Evolutionary conservation across 2,888 invertebrate species (phyloP), one percentile per base, ranked within the genome.

Genomic region (Tuta absoluta): DNA sequence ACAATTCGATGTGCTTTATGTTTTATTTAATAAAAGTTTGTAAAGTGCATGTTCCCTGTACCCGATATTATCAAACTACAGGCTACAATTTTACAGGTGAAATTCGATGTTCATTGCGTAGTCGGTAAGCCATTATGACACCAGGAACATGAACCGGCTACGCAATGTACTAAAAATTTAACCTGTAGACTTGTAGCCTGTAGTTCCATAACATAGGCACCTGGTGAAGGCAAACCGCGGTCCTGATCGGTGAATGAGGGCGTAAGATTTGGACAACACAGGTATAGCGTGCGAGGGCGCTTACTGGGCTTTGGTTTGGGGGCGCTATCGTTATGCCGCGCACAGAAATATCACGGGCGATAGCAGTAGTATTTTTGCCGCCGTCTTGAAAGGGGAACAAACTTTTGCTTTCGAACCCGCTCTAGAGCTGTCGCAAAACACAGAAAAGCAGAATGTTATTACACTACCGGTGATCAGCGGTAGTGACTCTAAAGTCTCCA

Each of bases 311-410:
- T 19, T 10, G 51, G 51, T 21, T 17, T n/a, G 45, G 51, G 51
- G 51, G 51, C 51, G 49, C 56, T 56, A 28, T 72, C 75, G 79
- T 87, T 92, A 94, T 87, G 94, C 94, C 87, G 94, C 94, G 93
- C 93, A 95, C 91, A 95, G 93, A 94, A 95, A 95, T 93, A 94
- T 94, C 93, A 95, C 94, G 88, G 94, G 94, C 93, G 94, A 93
- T 92, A 95, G 92, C 91, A 95, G 93, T 89, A 95, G 93, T 90
- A 94, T 93, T 93, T 94, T 94, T 92, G 94, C 93, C 89, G 94
- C 94, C 92, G 94, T 94, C 94, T 94, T 95, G 93, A 94, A 94
- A 93, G 94, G 94, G 90, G 94, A 93, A 93, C 94, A 94, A 87
- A 91, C 92, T 93, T 93, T 93, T 89, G 93, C 92, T 93, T 93